Evolutionary conservation across 2,113 vertebrate species (phyloP), one percentile per base, ranked within the genome.

Genomic region (Tiliqua scincoides): DNA sequence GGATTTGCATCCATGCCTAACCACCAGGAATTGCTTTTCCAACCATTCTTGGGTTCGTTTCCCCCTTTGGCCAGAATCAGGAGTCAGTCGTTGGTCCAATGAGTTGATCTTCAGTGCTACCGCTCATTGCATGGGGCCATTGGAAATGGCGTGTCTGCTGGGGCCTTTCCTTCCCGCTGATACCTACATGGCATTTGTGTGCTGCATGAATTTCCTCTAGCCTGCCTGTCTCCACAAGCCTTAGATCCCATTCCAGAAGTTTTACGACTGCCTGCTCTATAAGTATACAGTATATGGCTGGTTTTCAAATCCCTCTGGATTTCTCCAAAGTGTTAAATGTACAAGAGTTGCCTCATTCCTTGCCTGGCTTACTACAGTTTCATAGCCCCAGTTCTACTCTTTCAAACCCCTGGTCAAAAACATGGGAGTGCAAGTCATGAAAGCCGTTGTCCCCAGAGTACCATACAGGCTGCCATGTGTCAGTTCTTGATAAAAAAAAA

Each of bases 281-380:
- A 92, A 93, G 62, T 92, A 52, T 81, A 84, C 2, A 93, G 62
- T 92, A 52, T 81, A 84, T 3, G 37, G 70, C 79, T 65, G 79
- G 72, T 91, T 57, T 91, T 91, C 83, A 91, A 92, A 91, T 87
- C 90, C 82, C 72, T 57, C 67, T 89, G 79, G 65, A 54, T 92
- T 91, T 83, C 84, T 76, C 84, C 10, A 78, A 85, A 74, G 76
- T 93, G 59, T n/a, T 89, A 89, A 73, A 40, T 85, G 72, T 87
- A 80, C 75, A 85, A 87, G 2, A 61, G 71, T 94, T 88, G 91
- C 81, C 83, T 94, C 87, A 89, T 92, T 87, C 84, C 87, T 92
- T 87, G 77, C 79, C 48, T 91, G 79, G 82, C 87, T 63, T 27
- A 62, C 78, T 70, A 86, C 81, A 63, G 65, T 85, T 91, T 81